phyloP scores from a whole-genome alignment of 2,113 vertebrate species.

The Colinus virginianus region DNA sequence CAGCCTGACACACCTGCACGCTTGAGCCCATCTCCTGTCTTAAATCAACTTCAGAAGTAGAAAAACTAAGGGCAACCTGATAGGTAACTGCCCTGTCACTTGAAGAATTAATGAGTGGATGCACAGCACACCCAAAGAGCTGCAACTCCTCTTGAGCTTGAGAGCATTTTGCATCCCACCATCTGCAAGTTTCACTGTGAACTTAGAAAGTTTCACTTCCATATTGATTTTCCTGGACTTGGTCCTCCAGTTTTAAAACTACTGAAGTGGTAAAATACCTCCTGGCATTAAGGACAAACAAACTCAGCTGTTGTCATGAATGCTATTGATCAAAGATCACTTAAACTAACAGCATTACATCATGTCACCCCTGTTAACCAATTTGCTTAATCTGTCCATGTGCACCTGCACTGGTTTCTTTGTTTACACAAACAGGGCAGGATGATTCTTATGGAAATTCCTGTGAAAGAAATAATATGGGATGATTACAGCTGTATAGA shows the following conservation, averaged over 20 bases:
- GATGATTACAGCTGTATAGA: background rate
- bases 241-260: slow-evolving; percentile 8
- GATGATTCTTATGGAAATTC: background rate
- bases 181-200: background rate
- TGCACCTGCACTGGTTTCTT: background rate
- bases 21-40: background rate
- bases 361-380: background rate
- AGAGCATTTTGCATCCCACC: rapidly evolving
- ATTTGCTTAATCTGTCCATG: rapidly evolving
- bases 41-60: background rate
- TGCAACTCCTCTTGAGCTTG: background rate
- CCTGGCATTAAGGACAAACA: background rate
- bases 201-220: background rate
- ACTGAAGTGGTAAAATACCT: background rate
- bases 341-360: background rate
- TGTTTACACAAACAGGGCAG: background rate
- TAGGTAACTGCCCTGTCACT: background rate
- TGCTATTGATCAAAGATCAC: slow-evolving; percentile 8
- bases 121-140: background rate
- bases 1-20: background rate
- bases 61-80: background rate
- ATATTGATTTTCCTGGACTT: slow-evolving; percentile 11
- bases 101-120: background rate
- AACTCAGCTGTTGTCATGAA: background rate
- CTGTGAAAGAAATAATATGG: background rate